Evolutionary conservation across 2,888 invertebrate genomes (phyloP).

Genomic region (Idaea biselata): DNA sequence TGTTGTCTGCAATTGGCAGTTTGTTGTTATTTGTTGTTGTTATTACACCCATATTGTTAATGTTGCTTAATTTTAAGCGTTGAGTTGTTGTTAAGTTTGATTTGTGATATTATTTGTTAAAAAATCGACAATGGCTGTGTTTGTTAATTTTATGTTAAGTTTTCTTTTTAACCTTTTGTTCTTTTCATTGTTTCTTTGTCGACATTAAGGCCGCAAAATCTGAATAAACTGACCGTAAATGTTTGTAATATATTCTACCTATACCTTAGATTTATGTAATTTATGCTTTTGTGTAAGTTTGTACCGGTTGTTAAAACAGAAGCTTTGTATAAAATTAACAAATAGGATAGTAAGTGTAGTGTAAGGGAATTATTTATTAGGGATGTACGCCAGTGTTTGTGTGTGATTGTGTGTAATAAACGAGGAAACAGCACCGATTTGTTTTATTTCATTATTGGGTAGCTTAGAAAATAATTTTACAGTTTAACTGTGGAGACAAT

Average conservation of each 20-base stretch:
- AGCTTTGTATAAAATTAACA: slow-evolving; percentile 79
- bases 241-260: slow-evolving; percentile 32
- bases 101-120: slow-evolving; percentile 61
- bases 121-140: slow-evolving; percentile 69
- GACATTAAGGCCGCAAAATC: slow-evolving; percentile 68
- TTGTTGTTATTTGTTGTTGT: slow-evolving; percentile 32
- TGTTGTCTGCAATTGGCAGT: slow-evolving; percentile 37
- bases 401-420: slow-evolving; percentile 70
- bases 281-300: slow-evolving; percentile 37
- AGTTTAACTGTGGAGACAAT: slow-evolving; percentile 29
- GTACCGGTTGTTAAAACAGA: slow-evolving; percentile 77
- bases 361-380: slow-evolving; percentile 46
- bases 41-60: slow-evolving; percentile 40
- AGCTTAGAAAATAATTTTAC: slow-evolving; percentile 29
- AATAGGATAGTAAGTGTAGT: slow-evolving; percentile 63
- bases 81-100: slow-evolving; percentile 74
- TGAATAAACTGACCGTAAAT: slow-evolving; percentile 21
- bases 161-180: slow-evolving; percentile 68
- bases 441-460: slow-evolving; percentile 31
- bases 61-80: slow-evolving; percentile 69
- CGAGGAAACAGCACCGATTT: slow-evolving; percentile 31
- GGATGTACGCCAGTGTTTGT: slow-evolving; percentile 60
- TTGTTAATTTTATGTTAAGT: slow-evolving; percentile 81
- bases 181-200: slow-evolving; percentile 61
- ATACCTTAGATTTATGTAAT: slow-evolving; percentile 36